Evolutionary conservation across 2,113 vertebrate species (phyloP), one percentile per base, ranked within the genome.

Genomic region (Vicugna pacos): DNA sequence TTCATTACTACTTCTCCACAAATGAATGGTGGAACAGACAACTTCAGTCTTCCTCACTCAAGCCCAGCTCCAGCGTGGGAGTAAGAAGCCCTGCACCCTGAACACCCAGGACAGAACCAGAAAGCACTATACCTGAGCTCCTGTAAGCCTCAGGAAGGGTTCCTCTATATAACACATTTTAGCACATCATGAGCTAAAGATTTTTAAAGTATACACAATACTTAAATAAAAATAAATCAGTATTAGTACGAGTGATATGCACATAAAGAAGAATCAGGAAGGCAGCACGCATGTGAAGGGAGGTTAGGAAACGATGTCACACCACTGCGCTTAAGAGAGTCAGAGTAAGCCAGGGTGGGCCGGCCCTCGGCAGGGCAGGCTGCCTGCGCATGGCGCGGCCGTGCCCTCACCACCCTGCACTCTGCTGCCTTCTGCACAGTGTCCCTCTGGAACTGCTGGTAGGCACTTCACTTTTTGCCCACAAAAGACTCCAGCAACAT

Each of bases 231-330:
- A n/a, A 52, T 38, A 38, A n/a, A n/a, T 46, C 15, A 30, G 32
- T 30, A 19, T 67, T 46, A 38, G 48, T 42, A 6, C 15, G 50
- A 8, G 3, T 42, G 64, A n/a, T 54, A 13, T 1, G 19, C 38
- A 67, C 56, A 35, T 15, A n/a, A 7, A 69, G 81, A 6, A 62
- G 60, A 56, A n/a, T 73, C 24, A 28, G 3, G 17, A 79, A 12
- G n/a, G 54, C 15, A 1, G 2, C 12, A 0, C 2, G 6, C 11
- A 38, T 7, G 2, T 24, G 16, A 69, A 52, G 20, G 50, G 48
- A 76, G 58, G 8, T 32, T 38, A 46, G 14, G 24, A 38, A 56
- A 9, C 6, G 9, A 24, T 30, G 28, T 48, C 30, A 2, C 20
- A 46, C 42, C 12, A 10, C 1, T 42, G 50, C 17, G 32, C 38